phyloP scores from a whole-genome alignment of 2,888 invertebrate genomes.

The Drosophila yooni region DNA sequence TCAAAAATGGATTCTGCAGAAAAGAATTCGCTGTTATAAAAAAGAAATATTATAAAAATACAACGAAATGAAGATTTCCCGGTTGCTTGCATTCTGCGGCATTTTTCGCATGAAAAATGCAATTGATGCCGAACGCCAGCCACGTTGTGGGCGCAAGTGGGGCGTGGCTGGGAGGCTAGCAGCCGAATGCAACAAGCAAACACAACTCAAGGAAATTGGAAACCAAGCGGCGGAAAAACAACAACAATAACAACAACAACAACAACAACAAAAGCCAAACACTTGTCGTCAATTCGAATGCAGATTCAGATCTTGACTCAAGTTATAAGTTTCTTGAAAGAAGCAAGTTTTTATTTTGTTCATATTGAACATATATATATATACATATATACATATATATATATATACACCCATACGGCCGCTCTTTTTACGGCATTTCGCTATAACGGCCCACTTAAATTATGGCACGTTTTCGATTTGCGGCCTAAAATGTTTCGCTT shows the following conservation, averaged over 20 bases:
- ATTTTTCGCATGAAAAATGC: constrained; percentile 69
- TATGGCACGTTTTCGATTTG: too few species aligned
- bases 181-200: constrained; percentile 13
- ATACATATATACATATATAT: neutral
- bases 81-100: constrained; percentile 26
- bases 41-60: constrained; percentile 13
- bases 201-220: neutral
- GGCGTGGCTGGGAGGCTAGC: constrained; percentile 44
- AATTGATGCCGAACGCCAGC: constrained; percentile 68
- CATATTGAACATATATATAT: neutral
- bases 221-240: neutral
- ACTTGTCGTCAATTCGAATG: constrained; percentile 2
- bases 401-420: neutral
- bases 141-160: constrained; percentile 56
- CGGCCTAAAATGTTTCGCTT: too few species aligned
- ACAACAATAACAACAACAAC: neutral
- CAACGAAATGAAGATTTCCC: constrained; percentile 57
- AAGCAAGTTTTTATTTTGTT: neutral
- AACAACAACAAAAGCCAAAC: neutral
- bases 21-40: neutral
- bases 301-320: neutral
- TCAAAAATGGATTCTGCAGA: neutral
- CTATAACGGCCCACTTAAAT: too few species aligned
- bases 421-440: too few species aligned
- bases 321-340: neutral